Percentiles rank a stretch among this genome's conserved stretches.
These are phyloP conservation scores for Willisornis vidua DNA, from an alignment of 2,113 vertebrate genomes.

Conservation along the genomic window DNA sequence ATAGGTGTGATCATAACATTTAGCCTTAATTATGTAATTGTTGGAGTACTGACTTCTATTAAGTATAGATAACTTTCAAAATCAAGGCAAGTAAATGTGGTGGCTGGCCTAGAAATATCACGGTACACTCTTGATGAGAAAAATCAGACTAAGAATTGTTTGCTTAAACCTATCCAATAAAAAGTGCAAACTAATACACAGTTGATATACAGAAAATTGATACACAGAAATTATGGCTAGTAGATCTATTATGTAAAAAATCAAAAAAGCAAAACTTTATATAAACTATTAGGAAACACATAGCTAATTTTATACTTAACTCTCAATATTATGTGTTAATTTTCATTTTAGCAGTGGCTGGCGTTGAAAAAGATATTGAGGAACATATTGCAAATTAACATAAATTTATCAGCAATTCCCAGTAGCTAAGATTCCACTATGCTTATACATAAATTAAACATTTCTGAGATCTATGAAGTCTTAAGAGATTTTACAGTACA, in stretches of 20 bases:
- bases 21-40: not conserved
- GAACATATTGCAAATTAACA: slow-evolving; percentile 68
- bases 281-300: not conserved
- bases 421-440: slow-evolving; percentile 58
- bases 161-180: not conserved
- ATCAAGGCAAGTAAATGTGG: not conserved
- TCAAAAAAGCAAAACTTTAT: not conserved
- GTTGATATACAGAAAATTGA: not conserved
- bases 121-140: not conserved
- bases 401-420: slow-evolving; percentile 61
- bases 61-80: not conserved
- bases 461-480: slow-evolving; percentile 36
- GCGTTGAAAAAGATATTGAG: slow-evolving; percentile 21
- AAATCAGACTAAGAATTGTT: not conserved
- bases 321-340: slow-evolving; percentile 39
- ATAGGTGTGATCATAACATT: not conserved
- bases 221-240: not conserved
- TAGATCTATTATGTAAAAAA: no score
- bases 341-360: slow-evolving; percentile 34
- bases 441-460: slow-evolving; percentile 45
- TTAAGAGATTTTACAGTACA: not conserved
- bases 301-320: not conserved
- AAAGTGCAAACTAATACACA: not conserved
- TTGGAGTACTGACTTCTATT: not conserved
- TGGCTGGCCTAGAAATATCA: not conserved